phyloP scores from a whole-genome alignment of 1,140 invertebrate genomes.

The Odontomachus brunneus region DNA sequence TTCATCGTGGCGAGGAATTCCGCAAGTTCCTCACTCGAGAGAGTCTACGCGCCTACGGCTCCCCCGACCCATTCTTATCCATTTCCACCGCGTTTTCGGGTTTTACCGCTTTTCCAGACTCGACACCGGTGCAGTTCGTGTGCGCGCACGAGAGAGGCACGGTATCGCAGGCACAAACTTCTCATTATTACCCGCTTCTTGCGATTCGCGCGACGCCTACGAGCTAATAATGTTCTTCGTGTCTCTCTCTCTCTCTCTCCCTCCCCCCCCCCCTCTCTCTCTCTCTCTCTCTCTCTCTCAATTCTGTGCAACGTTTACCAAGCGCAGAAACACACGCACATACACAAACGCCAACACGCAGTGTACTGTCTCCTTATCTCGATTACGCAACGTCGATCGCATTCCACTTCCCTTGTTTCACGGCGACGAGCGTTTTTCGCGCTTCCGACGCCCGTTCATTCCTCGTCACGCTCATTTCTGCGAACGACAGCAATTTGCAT shows the following conservation, averaged over 20 bases:
- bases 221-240: not conserved
- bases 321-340: no score
- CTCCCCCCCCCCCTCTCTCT: not conserved
- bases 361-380: constrained; percentile 28
- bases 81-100: not conserved
- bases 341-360: not conserved
- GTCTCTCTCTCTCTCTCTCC: not conserved
- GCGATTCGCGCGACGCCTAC: not conserved
- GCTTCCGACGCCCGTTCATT: constrained; percentile 1
- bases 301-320: not conserved
- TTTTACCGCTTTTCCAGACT: not conserved
- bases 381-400: constrained; percentile 36
- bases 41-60: not conserved
- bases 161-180: not conserved
- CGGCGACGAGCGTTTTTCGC: not conserved
- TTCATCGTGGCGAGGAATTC: not conserved
- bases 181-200: not conserved
- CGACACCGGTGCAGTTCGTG: not conserved
- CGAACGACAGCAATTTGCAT: not conserved
- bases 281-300: not conserved
- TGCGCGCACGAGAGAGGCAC: no score
- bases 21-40: not conserved
- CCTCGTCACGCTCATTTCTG: not conserved
- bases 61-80: not conserved
- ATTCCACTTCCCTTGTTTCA: not conserved